Evolutionary conservation across 2,797 vertebrate species (phyloP), one percentile per base, ranked within the genome.

Genomic region (Melanotaenia parkinsoni): DNA sequence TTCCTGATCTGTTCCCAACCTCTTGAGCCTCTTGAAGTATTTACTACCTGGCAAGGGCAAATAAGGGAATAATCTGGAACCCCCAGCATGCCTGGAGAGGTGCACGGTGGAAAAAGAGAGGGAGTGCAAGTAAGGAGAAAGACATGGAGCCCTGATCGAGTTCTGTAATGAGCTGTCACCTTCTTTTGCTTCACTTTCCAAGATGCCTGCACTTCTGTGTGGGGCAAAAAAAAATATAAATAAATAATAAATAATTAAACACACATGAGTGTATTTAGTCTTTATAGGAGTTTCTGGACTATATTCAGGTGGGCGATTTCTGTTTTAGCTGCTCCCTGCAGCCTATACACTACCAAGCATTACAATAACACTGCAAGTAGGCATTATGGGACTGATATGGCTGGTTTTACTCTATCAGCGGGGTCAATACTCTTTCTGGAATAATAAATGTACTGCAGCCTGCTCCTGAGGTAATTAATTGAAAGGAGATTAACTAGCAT

Each of bases 391-490:
- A 76, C 80, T 68, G 66, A 82, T 79, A 71, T 53, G 72, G 71
- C 61, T 58, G 69, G 69, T 65, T 69, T 65, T 47, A 6, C 65
- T 69, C 67, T 72, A 80, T 76, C 76, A 77, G 66, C 57, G 2
- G 81, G 83, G 79, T 87, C 86, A 70, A 62, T 83, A 76, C 74
- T 79, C 83, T 77, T 85, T 68, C 77, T 61, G 74, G 67, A 82
- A 89, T 93, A 90, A 93, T 92, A 88, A 91, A 91, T 88, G 88
- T 88, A 89, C 81, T 81, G 80, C 71, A 66, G 88, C 87, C 79
- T 81, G 90, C 92, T 92, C 91, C 84, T 85, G 82, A 80, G 88
- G 89, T 94, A 92, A 94, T 94, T 94, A 94, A 95, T 94, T 92
- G 90, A 89, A 78, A 82, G 86, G 86, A 92, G 92, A 95, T 95